Evolutionary conservation across 2,888 invertebrate genomes (phyloP), one percentile per base, ranked within the genome.

Genomic region (Cryptocephalus moraei): DNA sequence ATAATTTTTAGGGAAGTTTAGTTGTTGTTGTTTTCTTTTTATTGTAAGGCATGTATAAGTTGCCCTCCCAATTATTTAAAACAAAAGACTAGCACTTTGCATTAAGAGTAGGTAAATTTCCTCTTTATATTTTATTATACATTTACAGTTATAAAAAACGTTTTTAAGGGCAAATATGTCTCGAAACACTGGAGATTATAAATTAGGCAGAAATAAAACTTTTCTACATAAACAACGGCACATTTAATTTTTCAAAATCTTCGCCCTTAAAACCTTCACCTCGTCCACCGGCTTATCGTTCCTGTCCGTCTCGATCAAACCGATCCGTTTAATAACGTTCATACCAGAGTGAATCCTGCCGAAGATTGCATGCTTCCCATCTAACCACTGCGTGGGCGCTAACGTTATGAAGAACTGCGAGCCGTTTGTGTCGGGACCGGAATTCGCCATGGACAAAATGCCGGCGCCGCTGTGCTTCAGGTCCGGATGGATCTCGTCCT

Each of bases 341-440:
- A 96, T 93, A 1, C 96, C 96, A 46, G 80, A 76, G 62, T 84
- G 78, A 8, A 96, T 77, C 55, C 96, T 77, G 57, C 91, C 99
- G 73, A 99, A 99, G 65, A 99, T 94, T 2, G 95, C 80, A 71
- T 99, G 97, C 68, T 96, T 96, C 9, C 92, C 90, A 74, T 99
- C 97, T 34, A 99, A 75, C 94, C 97, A 97, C 62, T 96, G 95
- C 0, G 95, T 92, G 1, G 97, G 95, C 0, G 89, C 94, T 50
- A 99, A 72, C 0, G 96, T 95, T 42, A 99, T 91, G 62, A 97
- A 99, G 74, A 99, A 99, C 69, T 99, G 99, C 32, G 94, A 95
- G 2, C 96, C 96, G 70, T 99, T 99, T 8, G 91, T 86, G 64
- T 97, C 82, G 0, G 95, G 94, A 0, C 97, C 96, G 13, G 95